Evolutionary conservation across 2,888 invertebrate species (phyloP), one percentile per base, ranked within the genome.

Genomic region (Stenichneumon culpator): DNA sequence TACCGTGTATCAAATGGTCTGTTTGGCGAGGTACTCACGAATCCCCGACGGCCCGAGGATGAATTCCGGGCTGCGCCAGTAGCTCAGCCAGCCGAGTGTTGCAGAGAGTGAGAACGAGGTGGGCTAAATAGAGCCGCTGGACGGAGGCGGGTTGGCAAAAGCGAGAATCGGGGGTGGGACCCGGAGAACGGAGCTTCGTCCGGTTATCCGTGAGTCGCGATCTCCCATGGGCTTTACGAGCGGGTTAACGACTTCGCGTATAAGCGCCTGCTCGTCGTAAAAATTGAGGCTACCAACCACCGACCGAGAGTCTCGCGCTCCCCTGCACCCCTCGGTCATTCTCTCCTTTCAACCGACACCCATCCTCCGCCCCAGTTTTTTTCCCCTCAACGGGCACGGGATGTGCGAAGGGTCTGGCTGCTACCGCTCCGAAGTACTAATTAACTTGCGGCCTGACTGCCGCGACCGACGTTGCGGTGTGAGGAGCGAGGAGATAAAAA

Each of bases 391-490:
- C 67, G 67, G 32, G 72, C 32, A 77, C 50, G 72, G 32, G 72
- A 72, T 68, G 63, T 74, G 83, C 80, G 83, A 83, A 80, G 50
- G 78, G 72, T 44, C 52, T 32, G 28, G 73, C 57, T 28, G 70
- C 82, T 80, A 81, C 85, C 72, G 74, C 82, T 81, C 78, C 75
- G 73, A 86, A 86, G 88, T 83, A 84, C 86, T 90, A 89, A 90
- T 90, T 89, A 90, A 90, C 87, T 87, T 77, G 87, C 78, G 88
- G 82, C 84, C 78, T 79, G 83, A 73, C 74, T 79, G 57, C 77
- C 69, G 50, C 69, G 73, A 63, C 19, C 57, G 67, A 74, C 25
- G 73, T 60, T 19, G 25, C 28, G 60, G 60, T 52, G 50, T 28
- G 78, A 36, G 47, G 75, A 36, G 63, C 75, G 52, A 50, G 36